Evolutionary conservation across 30 jellyfish, hydroid and myxozoan genomes (phyloP).

Genomic region (Turritopsis dohrnii): DNA sequence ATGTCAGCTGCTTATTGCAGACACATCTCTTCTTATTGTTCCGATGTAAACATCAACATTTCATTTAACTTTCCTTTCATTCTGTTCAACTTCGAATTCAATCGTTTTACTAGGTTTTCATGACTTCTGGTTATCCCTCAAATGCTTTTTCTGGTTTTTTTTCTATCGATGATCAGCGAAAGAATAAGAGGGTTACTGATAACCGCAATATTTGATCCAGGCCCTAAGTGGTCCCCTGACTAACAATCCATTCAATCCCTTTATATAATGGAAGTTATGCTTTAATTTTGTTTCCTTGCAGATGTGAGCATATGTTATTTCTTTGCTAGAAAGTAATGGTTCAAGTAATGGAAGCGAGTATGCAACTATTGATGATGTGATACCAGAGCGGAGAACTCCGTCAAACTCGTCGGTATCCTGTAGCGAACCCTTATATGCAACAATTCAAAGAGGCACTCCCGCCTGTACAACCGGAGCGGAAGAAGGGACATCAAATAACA

Average conservation of each 20-base stretch:
- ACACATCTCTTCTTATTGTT: too few species aligned
- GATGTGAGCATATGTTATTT: not conserved
- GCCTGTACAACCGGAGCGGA: not conserved
- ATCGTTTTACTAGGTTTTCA: too few species aligned
- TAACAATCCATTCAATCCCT: not conserved
- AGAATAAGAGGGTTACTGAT: too few species aligned
- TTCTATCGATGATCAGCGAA: too few species aligned
- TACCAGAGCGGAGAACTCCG: not conserved
- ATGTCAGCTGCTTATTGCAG: too few species aligned
- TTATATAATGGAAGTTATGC: not conserved
- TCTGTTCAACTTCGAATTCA: too few species aligned
- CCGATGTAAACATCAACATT: too few species aligned
- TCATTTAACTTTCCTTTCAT: too few species aligned
- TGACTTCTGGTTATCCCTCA: too few species aligned
- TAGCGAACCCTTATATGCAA: not conserved
- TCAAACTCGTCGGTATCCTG: not conserved
- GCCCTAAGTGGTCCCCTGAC: too few species aligned
- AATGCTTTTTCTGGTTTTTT: too few species aligned
- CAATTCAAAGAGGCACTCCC: not conserved
- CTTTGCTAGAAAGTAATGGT: not conserved
- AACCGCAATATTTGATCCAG: too few species aligned
- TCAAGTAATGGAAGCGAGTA: conserved; percentile 24
- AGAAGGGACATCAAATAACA: not conserved
- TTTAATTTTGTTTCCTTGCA: not conserved
- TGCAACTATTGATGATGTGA: conserved; percentile 37